Evolutionary conservation across 2,888 invertebrate genomes (phyloP).

Genomic region (Chymomyza procnemis): DNA sequence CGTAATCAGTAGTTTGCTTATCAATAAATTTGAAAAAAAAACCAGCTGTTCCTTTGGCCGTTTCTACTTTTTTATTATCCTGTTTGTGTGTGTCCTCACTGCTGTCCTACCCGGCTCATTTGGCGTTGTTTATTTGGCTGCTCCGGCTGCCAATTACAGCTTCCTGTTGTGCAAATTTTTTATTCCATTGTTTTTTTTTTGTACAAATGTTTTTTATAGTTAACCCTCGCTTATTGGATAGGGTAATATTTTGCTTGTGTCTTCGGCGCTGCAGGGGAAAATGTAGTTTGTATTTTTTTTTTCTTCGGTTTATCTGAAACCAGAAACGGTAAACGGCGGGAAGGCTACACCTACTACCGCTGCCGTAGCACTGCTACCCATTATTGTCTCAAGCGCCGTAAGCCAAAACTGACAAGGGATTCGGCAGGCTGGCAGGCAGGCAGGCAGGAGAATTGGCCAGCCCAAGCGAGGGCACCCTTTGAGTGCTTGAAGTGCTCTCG

Average conservation of each 20-base stretch:
- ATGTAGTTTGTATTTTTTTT: neutral
- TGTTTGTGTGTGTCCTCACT: neutral
- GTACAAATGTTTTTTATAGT: neutral
- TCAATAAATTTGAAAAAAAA: constrained; percentile 22
- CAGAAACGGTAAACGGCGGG: neutral
- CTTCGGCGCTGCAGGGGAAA: neutral
- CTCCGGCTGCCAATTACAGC: constrained; percentile 58
- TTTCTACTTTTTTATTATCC: constrained; percentile 16
- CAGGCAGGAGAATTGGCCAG: too few species aligned
- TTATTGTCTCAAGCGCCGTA: neutral
- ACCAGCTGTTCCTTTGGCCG: constrained; percentile 48
- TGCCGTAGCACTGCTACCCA: neutral
- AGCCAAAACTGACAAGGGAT: neutral
- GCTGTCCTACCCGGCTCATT: constrained; percentile 1
- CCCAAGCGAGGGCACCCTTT: constrained; percentile 8
- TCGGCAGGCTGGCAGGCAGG: too few species aligned
- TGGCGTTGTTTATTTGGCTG: constrained; percentile 41
- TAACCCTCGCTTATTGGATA: constrained; percentile 29
- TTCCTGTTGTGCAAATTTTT: constrained; percentile 59
- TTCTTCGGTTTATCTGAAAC: neutral
- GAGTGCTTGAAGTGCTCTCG: neutral
- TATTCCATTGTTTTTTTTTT: constrained; percentile 13
- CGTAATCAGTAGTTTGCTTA: constrained; percentile 56
- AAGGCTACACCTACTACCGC: constrained; percentile 37
- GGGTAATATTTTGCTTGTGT: constrained; percentile 36